Percentiles rank a stretch among this genome's conserved stretches.
Evolutionary conservation across 2,113 vertebrate genomes (phyloP).

Genomic region (Microcebus ravelobensis): DNA sequence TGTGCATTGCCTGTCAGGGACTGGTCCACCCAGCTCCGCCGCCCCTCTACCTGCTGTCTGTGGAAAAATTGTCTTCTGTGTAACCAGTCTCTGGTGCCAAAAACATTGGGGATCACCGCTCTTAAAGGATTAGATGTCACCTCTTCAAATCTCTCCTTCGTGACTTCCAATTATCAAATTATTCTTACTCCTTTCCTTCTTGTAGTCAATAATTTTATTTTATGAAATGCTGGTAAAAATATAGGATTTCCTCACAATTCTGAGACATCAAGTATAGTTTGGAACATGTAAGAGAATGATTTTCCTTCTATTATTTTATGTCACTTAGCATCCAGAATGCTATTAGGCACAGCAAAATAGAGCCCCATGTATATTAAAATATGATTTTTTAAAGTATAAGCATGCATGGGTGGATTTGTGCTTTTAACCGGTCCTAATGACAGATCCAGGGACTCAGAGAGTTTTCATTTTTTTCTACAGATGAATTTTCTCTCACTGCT

Average conservation of each 20-base stretch:
- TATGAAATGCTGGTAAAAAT: not conserved
- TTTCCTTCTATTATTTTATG: not conserved
- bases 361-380: not conserved
- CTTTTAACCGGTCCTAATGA: conserved; percentile 14
- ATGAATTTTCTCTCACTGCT: conserved; percentile 1
- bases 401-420: not conserved
- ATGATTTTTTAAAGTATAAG: not conserved
- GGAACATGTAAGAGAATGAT: not conserved
- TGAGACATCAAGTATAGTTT: not conserved
- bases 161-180: not conserved
- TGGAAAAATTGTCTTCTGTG: too few relatives aligned
- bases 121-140: not conserved
- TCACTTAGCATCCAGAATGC: not conserved
- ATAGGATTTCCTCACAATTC: not conserved
- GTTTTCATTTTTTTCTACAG: not conserved
- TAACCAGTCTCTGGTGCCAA: too few relatives aligned
- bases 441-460: not conserved
- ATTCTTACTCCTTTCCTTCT: not conserved
- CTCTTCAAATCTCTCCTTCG: not conserved
- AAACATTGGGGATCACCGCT: too few relatives aligned
- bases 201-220: not conserved
- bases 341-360: not conserved
- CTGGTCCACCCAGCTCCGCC: fast-evolving
- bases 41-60: too few relatives aligned
- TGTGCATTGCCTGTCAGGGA: too few relatives aligned